Percentiles rank a stretch among this genome's conserved stretches.
Conservation (phyloP, 2,888 invertebrate genomes). For the Archips xylosteana region DNA sequence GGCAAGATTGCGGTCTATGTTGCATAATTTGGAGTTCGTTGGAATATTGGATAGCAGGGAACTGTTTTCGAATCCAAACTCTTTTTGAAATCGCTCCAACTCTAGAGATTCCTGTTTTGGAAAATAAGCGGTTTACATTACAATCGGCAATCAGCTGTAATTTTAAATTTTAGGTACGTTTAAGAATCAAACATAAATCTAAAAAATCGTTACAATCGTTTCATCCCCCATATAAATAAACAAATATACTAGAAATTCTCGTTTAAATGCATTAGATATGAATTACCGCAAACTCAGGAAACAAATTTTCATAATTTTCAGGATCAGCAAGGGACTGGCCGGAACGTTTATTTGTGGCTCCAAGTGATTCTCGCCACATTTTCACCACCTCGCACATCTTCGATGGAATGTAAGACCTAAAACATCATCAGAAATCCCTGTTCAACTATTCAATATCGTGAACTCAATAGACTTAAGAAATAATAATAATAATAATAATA, state of each 20-base stretch:
- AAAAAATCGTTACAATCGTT: not conserved
- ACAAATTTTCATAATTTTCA: constrained; percentile 97
- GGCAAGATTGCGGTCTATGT: constrained; percentile 63
- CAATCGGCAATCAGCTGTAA: not conserved
- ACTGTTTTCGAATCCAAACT: constrained; percentile 55
- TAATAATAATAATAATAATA: no score
- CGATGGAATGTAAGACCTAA: constrained; percentile 96
- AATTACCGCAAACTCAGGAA: constrained; percentile 88
- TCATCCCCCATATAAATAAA: no score
- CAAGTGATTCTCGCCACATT: constrained; percentile 94
- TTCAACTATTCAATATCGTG: not conserved
- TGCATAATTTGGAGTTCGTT: constrained; percentile 55
- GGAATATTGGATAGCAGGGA: constrained; percentile 52
- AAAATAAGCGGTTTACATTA: not conserved
- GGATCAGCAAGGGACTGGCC: constrained; percentile 98
- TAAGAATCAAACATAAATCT: not conserved
- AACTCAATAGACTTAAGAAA: no score
- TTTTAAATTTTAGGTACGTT: no score
- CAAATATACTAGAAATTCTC: no score
- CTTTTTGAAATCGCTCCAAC: constrained; percentile 65
- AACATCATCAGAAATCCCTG: constrained; percentile 11
- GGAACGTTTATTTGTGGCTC: constrained; percentile 94
- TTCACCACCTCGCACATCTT: constrained; percentile 94
- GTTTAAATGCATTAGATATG: no score
- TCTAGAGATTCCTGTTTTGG: constrained; percentile 64